Conservation (phyloP, 2,113 vertebrate species). For the Raja brachyura region DNA sequence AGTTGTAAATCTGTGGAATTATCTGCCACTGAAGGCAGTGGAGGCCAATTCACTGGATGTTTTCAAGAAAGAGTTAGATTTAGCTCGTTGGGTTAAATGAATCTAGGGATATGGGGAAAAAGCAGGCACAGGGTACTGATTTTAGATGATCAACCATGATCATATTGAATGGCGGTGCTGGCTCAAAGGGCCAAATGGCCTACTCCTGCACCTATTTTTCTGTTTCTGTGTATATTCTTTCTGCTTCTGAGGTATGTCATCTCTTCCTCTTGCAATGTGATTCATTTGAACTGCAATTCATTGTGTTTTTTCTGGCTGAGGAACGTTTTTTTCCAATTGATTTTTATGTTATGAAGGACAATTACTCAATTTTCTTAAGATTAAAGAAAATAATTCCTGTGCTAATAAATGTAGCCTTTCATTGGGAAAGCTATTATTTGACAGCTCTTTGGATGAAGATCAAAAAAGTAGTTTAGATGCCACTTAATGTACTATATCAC, state of each 20-base stretch:
- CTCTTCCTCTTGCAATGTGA: background rate
- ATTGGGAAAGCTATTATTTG: background rate
- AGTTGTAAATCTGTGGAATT: no score
- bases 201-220: no score
- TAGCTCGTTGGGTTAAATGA: no score
- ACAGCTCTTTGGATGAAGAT: background rate
- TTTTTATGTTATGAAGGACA: background rate
- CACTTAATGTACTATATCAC: background rate
- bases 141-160: no score
- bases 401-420: background rate
- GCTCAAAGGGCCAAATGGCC: no score
- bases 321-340: background rate
- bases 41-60: no score
- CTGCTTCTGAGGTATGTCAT: background rate
- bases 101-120: no score
- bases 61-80: no score
- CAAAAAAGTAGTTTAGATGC: background rate
- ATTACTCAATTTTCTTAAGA: background rate
- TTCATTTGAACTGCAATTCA: background rate
- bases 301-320: background rate
- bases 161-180: no score
- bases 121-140: no score
- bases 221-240: background rate
- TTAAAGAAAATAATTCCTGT: background rate
- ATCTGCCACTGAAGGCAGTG: no score